Base-by-base conservation (phyloP, 2,797 vertebrate genomes). In the Synaphobranchus kaupii region DNA sequence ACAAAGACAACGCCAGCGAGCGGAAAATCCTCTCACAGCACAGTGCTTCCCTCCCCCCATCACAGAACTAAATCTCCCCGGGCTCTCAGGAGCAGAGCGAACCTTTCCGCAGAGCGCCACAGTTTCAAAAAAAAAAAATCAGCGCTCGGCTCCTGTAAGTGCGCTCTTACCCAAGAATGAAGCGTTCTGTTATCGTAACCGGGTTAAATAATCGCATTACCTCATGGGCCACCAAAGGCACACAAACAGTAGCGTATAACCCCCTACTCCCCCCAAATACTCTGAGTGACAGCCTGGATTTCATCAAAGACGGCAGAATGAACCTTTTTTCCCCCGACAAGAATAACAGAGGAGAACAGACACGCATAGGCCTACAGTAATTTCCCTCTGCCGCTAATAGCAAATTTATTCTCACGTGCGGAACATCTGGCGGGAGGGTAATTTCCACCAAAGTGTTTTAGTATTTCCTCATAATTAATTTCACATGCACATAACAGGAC, bases 391-490 rank as follows among this genome's bases (percentile, higher is more conserved):
- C 93, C 94, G 93, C 92, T 92, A n/a, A 13, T 94, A 93, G 94
- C 92, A 95, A 95, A 95, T 95, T 93, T 94, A 95, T 96, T 94
- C 95, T 96, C 95, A 95, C 95, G 95, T 95, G 95, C 90, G 90
- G 92, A 96, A 95, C 96, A 97, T 96, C 96, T 97, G 96, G 96
- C 94, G 94, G 66, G 95, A 95, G 96, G 95, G 95, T 94, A 95
- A 96, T 97, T 96, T 97, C 95, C 96, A 96, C 94, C 94, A 93
- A 93, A 97, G 95, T 96, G 95, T 96, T 97, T 96, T 96, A 96
- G 95, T 96, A 96, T 96, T 96, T 96, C 96, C 95, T 96, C 94
- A 93, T 97, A 96, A 96, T 97, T 96, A 96, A 97, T 96, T 96
- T 96, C 95, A 96, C 95, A 96, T 97, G 96, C 96, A 96, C 94